These are phyloP conservation scores for Chionoecetes opilio DNA, from an alignment of 1,140 invertebrate genomes.

Conservation along the genomic window DNA sequence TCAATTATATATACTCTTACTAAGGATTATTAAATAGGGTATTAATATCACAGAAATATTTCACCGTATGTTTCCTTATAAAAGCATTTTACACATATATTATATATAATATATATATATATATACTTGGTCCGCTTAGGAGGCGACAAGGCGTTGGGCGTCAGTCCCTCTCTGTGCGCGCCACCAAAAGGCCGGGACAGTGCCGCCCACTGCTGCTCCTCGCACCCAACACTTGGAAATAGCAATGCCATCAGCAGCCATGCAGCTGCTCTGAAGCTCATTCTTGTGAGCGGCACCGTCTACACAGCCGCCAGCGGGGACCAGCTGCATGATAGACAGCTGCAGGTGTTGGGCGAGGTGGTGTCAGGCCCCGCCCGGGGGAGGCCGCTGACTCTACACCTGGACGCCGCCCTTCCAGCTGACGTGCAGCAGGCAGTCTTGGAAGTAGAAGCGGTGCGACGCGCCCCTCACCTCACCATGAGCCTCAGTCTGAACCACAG, in stretches of 20 bases:
- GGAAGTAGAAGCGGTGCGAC: not conserved
- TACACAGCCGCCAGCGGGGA: not conserved
- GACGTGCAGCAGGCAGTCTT: not conserved
- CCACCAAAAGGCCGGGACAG: too few relatives aligned
- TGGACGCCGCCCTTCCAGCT: not conserved
- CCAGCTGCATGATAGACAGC: not conserved
- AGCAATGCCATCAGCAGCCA: not conserved
- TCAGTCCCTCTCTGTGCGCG: too few relatives aligned
- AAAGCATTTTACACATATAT: too few relatives aligned
- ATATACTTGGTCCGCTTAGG: too few relatives aligned
- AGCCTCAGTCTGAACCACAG: conserved; percentile 21
- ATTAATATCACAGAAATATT: too few relatives aligned
- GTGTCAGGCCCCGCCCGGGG: conserved; percentile 22
- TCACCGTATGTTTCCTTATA: too few relatives aligned
- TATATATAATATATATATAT: too few relatives aligned
- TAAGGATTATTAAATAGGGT: too few relatives aligned
- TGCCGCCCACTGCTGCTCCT: too few relatives aligned
- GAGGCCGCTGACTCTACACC: conserved; percentile 9
- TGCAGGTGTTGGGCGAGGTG: not conserved
- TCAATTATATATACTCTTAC: too few relatives aligned
- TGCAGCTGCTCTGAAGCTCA: not conserved
- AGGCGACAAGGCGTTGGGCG: too few relatives aligned
- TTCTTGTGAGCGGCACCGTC: not conserved
- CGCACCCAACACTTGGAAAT: not conserved
- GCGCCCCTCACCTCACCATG: not conserved